Evolutionary conservation across 2,888 invertebrate species (phyloP).

Genomic region (Malacosoma neustria): DNA sequence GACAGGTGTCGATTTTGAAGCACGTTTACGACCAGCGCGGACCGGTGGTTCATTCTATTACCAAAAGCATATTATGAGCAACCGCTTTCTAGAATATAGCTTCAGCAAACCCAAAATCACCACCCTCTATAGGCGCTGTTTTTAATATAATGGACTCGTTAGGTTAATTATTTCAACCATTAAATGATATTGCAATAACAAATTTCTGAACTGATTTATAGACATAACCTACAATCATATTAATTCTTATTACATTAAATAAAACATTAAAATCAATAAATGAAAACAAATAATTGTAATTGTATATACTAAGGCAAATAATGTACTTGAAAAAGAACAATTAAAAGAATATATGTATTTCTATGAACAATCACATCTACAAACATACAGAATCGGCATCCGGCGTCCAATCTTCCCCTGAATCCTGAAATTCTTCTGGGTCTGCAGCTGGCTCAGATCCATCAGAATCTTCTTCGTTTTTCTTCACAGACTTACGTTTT

Average conservation of each 20-base stretch:
- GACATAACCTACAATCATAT: background rate
- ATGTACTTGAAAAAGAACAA: too few relatives aligned
- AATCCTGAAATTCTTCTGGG: constrained; percentile 72
- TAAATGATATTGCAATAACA: too few relatives aligned
- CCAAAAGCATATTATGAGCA: background rate
- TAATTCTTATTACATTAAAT: background rate
- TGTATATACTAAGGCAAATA: too few relatives aligned
- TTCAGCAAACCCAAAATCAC: too few relatives aligned
- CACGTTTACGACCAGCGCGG: constrained; percentile 50
- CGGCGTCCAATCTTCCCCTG: constrained; percentile 73
- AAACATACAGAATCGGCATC: constrained; percentile 63
- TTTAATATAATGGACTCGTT: too few relatives aligned
- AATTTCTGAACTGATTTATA: background rate
- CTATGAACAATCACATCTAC: too few relatives aligned
- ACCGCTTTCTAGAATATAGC: too few relatives aligned
- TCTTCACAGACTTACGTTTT: constrained; percentile 64
- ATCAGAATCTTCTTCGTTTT: constrained; percentile 61
- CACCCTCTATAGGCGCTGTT: too few relatives aligned
- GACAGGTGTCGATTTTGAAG: constrained; percentile 42
- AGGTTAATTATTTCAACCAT: too few relatives aligned
- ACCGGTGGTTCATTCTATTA: constrained; percentile 48
- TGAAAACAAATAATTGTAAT: too few relatives aligned
- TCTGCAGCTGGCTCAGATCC: constrained; percentile 60
- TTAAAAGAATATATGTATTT: too few relatives aligned
- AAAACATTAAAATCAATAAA: constrained; percentile 7